Percentiles rank a stretch among this genome's conserved stretches.
Evolutionary conservation across 2,888 invertebrate genomes (phyloP).

Genomic region (Drosophila pseudotakahashii): DNA sequence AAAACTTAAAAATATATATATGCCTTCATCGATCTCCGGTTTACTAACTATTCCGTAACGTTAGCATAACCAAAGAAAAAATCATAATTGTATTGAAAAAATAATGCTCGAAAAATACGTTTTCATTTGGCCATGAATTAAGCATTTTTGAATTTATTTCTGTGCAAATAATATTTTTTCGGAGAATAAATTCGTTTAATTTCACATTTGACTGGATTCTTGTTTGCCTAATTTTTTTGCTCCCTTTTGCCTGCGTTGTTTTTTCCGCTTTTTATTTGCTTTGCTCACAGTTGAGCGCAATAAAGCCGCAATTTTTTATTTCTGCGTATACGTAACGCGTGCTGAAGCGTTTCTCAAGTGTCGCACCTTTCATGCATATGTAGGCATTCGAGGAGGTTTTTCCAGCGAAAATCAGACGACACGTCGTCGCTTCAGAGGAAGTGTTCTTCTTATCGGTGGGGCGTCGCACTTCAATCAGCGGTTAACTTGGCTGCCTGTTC

Average conservation of each 20-base stretch:
- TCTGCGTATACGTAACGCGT: slow-evolving; percentile 24
- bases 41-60: background rate
- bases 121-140: slow-evolving; percentile 21
- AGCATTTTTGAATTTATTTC: slow-evolving; percentile 7
- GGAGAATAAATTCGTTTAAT: slow-evolving; percentile 39
- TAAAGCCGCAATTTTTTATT: slow-evolving; percentile 58
- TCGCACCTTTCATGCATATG: slow-evolving; percentile 71
- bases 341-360: slow-evolving; percentile 55
- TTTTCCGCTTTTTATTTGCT: slow-evolving; percentile 26
- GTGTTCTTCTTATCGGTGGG: slow-evolving; percentile 74
- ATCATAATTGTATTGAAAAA: background rate
- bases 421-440: too few relatives aligned
- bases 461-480: slow-evolving; percentile 73
- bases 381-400: slow-evolving; percentile 56
- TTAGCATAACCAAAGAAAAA: background rate
- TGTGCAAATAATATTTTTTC: slow-evolving; percentile 35
- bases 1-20: background rate
- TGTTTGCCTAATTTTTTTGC: slow-evolving; percentile 29
- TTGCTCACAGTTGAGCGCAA: slow-evolving; percentile 41
- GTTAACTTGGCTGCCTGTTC: slow-evolving; percentile 59
- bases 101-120: background rate
- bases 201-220: slow-evolving; percentile 45
- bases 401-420: slow-evolving; percentile 57
- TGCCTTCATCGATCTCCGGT: background rate
- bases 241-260: slow-evolving; percentile 12